Evolutionary conservation across 2,797 vertebrate genomes (phyloP).

Genomic region (Basileuterus tristriatus): DNA sequence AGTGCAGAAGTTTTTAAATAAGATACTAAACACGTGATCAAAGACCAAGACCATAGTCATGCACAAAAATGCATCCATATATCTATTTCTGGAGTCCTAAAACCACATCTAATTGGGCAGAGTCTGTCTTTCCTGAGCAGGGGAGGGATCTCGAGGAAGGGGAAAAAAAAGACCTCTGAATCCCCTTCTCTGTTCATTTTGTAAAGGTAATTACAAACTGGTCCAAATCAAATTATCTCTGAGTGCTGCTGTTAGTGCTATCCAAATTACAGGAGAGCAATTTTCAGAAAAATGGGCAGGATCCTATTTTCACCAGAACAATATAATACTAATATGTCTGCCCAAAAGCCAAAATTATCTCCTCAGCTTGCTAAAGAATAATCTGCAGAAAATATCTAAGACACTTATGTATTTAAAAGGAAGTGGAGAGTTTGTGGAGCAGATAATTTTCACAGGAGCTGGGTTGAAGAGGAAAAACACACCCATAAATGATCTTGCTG

Average conservation of each 20-base stretch:
- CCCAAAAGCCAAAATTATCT: neutral
- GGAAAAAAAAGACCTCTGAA: neutral
- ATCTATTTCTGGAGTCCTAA: neutral
- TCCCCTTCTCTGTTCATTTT: neutral
- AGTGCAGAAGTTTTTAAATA: neutral
- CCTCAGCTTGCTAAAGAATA: neutral
- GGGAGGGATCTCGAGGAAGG: neutral
- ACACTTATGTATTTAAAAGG: neutral
- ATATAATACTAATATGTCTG: neutral
- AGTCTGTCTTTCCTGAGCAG: neutral
- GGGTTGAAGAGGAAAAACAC: neutral
- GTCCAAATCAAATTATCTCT: neutral
- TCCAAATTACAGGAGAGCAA: neutral
- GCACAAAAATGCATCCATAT: neutral
- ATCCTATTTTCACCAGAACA: neutral
- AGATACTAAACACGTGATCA: neutral
- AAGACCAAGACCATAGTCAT: neutral
- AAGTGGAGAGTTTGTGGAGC: neutral
- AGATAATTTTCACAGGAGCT: neutral
- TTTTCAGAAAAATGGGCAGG: neutral
- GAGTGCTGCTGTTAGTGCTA: neutral
- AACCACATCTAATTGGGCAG: neutral
- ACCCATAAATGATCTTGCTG: neutral
- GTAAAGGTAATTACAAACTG: neutral
- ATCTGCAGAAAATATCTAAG: neutral